These are phyloP conservation scores for Ibidorhyncha struthersii DNA, from an alignment of 2,113 vertebrate genomes.

Conservation along the genomic window DNA sequence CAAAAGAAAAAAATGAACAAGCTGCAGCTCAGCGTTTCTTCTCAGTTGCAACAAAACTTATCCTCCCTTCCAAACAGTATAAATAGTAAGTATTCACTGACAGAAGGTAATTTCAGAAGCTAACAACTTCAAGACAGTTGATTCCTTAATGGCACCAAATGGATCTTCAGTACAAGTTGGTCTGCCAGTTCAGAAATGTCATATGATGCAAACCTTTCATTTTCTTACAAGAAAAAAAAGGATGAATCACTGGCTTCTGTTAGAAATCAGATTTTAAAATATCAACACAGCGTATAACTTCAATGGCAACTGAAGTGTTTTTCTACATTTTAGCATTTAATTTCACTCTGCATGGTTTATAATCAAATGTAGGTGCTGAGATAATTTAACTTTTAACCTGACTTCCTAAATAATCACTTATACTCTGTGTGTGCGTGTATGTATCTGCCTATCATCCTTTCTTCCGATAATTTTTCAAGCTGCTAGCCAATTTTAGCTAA, in stretches of 20 bases:
- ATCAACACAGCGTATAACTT: not conserved
- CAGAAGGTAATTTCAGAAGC: slow-evolving; percentile 24
- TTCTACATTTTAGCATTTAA: not conserved
- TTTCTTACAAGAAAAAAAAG: not conserved
- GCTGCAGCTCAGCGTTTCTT: not conserved
- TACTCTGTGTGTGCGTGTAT: not conserved
- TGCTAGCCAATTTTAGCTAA: not conserved
- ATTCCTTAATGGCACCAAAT: slow-evolving; percentile 40
- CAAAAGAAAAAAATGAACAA: not conserved
- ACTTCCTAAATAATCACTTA: not conserved
- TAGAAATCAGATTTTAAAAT: slow-evolving; percentile 4
- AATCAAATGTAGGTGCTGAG: not conserved
- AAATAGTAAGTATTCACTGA: not conserved
- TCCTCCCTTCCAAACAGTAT: not conserved
- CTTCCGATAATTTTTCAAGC: not conserved
- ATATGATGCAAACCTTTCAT: not conserved
- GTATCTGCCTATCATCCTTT: not conserved
- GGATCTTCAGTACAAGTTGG: slow-evolving; percentile 9
- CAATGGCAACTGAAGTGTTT: not conserved
- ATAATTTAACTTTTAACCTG: not conserved
- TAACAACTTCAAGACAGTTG: not conserved
- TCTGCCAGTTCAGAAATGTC: slow-evolving; percentile 17
- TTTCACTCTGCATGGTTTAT: not conserved
- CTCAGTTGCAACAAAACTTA: not conserved
- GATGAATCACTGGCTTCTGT: slow-evolving; percentile 27